These are phyloP conservation scores for Mohoua ochrocephala DNA, from an alignment of 2,113 vertebrate species.

Conservation along the genomic window DNA sequence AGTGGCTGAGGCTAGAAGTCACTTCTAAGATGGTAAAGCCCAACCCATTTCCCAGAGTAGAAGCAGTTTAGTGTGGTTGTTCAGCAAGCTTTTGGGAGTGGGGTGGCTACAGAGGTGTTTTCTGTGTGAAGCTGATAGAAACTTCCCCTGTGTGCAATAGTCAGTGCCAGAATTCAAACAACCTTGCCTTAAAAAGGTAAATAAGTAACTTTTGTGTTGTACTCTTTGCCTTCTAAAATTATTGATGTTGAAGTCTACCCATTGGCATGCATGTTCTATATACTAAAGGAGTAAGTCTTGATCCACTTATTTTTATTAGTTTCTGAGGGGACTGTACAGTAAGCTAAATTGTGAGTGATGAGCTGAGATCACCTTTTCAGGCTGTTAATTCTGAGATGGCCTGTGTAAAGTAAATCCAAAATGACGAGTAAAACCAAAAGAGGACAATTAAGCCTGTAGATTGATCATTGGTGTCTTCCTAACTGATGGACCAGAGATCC, in stretches of 20 bases:
- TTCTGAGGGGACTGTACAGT: neutral
- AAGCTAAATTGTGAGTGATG: neutral
- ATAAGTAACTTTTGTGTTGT: neutral
- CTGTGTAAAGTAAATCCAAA: neutral
- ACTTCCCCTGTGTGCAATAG: neutral
- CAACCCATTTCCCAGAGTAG: neutral
- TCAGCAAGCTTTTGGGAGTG: neutral
- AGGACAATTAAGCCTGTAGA: neutral
- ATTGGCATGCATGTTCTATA: neutral
- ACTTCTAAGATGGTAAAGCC: neutral
- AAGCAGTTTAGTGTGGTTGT: neutral
- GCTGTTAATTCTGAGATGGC: neutral
- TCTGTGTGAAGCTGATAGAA: neutral
- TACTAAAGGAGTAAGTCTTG: neutral
- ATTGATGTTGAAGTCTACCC: neutral
- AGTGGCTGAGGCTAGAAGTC: neutral
- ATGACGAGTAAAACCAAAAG: neutral
- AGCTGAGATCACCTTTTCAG: neutral
- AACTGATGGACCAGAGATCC: neutral
- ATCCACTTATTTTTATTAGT: neutral
- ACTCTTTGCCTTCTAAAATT: neutral
- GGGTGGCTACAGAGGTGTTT: neutral
- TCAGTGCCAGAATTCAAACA: neutral
- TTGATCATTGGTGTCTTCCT: neutral
- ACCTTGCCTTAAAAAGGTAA: neutral